Evolutionary conservation across 1,140 invertebrate genomes (phyloP).

Genomic region (Solenopsis fugax): DNA sequence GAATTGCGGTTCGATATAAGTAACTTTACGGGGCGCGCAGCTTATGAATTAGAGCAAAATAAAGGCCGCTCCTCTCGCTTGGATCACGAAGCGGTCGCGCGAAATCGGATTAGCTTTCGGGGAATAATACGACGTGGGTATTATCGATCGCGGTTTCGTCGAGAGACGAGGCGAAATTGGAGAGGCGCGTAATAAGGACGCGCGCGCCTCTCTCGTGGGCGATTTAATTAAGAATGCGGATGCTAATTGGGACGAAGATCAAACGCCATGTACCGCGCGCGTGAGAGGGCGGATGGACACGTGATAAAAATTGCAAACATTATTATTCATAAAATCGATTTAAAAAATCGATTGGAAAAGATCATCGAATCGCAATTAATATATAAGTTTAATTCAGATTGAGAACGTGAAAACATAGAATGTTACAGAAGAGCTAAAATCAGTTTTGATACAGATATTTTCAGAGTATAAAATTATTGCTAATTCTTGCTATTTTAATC

Average conservation of each 20-base stretch:
- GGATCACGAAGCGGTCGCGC: conserved; percentile 19
- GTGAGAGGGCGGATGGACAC: no score
- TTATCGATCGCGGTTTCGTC: conserved; percentile 47
- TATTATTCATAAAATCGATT: background rate
- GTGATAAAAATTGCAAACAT: background rate
- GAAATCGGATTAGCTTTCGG: conserved; percentile 29
- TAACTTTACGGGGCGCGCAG: conserved; percentile 29
- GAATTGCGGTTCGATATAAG: conserved; percentile 50
- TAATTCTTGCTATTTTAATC: no score
- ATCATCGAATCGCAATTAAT: background rate
- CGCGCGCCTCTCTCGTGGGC: background rate
- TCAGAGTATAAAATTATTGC: no score
- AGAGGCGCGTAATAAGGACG: conserved; percentile 3
- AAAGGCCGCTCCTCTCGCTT: conserved; percentile 3
- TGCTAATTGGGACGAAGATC: background rate
- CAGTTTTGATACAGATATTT: no score
- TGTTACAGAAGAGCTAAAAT: no score
- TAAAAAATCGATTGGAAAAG: background rate
- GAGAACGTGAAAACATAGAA: no score
- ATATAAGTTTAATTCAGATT: no score
- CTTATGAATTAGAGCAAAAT: conserved; percentile 49
- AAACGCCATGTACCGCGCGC: background rate
- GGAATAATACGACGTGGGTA: background rate
- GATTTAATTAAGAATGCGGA: conserved; percentile 34
- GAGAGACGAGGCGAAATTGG: conserved; percentile 24